A percentile compares a stretch with the other conserved stretches of the same genome.
phyloP scores from a whole-genome alignment of 2,113 vertebrate species.

The Microcebus lehilahytsara region DNA sequence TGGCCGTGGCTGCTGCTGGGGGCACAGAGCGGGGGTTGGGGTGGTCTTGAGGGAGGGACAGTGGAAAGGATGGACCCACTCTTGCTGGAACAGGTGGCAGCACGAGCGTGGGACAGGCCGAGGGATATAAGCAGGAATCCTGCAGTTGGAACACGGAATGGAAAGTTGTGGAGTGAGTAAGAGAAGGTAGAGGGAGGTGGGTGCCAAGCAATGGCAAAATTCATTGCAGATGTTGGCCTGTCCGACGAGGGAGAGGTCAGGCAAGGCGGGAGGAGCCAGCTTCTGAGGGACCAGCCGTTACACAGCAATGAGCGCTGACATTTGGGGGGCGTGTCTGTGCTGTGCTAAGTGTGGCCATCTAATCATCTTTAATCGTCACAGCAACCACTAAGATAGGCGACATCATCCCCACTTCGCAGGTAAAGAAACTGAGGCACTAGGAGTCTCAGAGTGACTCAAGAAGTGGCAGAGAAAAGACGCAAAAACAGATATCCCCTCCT shows the following conservation, averaged over 20 bases:
- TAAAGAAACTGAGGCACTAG: not conserved
- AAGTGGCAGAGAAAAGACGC: not conserved
- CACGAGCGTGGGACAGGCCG: no score
- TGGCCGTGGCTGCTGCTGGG: not conserved
- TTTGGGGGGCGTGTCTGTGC: not conserved
- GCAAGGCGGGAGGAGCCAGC: not conserved
- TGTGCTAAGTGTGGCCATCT: not conserved
- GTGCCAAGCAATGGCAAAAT: not conserved
- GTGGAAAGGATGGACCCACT: not conserved
- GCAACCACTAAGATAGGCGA: not conserved
- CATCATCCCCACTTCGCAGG: not conserved
- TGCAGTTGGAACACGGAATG: no score
- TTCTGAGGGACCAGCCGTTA: not conserved
- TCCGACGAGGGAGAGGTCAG: not conserved
- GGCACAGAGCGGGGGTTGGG: not conserved
- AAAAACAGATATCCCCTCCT: not conserved
- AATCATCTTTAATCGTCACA: not conserved
- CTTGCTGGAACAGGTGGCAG: no score
- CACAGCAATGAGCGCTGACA: accelerated
- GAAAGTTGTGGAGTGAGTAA: not conserved
- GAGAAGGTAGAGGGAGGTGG: not conserved
- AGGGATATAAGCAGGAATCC: not conserved
- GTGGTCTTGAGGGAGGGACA: accelerated
- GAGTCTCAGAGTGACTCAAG: not conserved
- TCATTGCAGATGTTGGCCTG: not conserved